Conservation (phyloP, 2,888 invertebrate species). For the Cantharis nigra region DNA sequence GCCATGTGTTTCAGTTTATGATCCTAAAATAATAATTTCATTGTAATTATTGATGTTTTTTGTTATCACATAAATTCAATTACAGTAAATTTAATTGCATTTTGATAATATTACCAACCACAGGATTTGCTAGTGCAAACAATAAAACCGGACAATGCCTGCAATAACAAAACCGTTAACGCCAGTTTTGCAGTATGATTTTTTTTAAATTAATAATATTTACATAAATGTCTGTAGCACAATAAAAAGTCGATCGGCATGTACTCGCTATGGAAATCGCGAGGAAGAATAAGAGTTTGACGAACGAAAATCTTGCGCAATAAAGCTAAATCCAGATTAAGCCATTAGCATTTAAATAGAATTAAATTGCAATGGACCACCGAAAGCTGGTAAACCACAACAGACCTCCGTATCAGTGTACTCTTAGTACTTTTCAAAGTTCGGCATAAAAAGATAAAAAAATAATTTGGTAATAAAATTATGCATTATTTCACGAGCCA, state of each 20-base stretch:
- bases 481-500: background rate
- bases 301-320: background rate
- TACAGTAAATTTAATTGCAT: background rate
- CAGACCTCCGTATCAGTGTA: background rate
- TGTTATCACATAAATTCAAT: too few species aligned
- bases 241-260: too few species aligned
- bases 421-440: background rate
- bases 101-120: background rate
- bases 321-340: background rate
- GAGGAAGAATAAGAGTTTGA: background rate
- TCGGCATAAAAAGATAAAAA: background rate
- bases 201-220: too few species aligned
- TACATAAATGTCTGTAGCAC: too few species aligned
- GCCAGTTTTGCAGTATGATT: background rate
- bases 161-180: background rate
- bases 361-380: background rate
- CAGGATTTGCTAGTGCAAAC: background rate
- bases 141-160: background rate
- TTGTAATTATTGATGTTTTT: background rate
- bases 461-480: background rate
- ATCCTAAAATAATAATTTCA: slow-evolving; percentile 66
- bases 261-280: too few species aligned
- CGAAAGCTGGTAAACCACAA: background rate
- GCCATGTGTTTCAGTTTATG: slow-evolving; percentile 98
- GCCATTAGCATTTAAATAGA: background rate